phyloP scores from a whole-genome alignment of 2,888 invertebrate genomes.

The Colostygia pectinataria region DNA sequence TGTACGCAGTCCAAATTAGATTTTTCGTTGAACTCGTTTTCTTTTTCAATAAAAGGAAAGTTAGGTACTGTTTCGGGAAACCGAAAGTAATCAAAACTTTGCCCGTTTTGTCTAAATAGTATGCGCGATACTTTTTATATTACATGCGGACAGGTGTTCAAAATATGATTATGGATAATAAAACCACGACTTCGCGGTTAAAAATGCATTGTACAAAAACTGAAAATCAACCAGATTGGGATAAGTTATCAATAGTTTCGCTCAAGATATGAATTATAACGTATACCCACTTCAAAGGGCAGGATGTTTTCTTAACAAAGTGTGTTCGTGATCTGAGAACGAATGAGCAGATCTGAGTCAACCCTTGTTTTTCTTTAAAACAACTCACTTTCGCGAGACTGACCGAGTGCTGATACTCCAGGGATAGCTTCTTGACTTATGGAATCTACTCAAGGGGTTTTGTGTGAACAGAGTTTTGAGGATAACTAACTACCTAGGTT shows the following conservation, averaged over 20 bases:
- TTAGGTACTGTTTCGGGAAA: slow-evolving; percentile 13
- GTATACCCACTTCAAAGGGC: slow-evolving; percentile 70
- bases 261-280: slow-evolving; percentile 79
- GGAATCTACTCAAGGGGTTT: slow-evolving; percentile 28
- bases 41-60: slow-evolving; percentile 23
- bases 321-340: slow-evolving; percentile 71
- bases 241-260: slow-evolving; percentile 73
- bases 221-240: slow-evolving; percentile 53
- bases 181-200: no score
- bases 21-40: slow-evolving; percentile 22
- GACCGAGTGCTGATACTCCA: slow-evolving; percentile 55
- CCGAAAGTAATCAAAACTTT: slow-evolving; percentile 16
- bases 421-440: slow-evolving; percentile 45
- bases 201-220: slow-evolving; percentile 20
- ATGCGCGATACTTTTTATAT: neutral
- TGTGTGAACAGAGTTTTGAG: slow-evolving; percentile 6
- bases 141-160: slow-evolving; percentile 1
- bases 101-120: neutral
- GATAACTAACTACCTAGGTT: neutral
- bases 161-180: no score
- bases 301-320: slow-evolving; percentile 78
- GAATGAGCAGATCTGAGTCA: slow-evolving; percentile 64
- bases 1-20: slow-evolving; percentile 23
- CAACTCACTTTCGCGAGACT: slow-evolving; percentile 68
- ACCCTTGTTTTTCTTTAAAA: slow-evolving; percentile 78